These are phyloP conservation scores for Bungarus multicinctus DNA, from an alignment of 2,113 vertebrate genomes.

Conservation along the genomic window DNA sequence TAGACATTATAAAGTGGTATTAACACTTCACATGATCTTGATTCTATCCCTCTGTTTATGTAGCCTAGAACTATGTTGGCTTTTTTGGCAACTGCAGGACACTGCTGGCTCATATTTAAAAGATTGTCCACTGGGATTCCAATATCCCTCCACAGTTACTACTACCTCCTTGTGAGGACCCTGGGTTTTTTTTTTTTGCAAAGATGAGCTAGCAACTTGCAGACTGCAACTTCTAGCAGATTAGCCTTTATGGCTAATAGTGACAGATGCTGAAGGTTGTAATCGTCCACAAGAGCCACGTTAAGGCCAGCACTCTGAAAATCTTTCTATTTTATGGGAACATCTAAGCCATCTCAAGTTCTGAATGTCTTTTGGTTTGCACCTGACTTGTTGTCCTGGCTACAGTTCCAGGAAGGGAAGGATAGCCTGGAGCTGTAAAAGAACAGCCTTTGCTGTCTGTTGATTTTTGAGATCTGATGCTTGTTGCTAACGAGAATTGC, in stretches of 20 bases:
- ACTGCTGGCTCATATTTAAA: too few relatives aligned
- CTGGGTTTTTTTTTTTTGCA: background rate
- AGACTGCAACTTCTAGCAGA: background rate
- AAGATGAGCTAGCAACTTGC: background rate
- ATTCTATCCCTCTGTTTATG: too few relatives aligned
- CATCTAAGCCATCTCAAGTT: background rate
- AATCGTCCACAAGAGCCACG: background rate
- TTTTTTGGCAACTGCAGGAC: too few relatives aligned
- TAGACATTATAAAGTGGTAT: too few relatives aligned
- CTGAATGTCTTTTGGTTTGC: background rate
- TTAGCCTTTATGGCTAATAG: background rate
- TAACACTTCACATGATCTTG: too few relatives aligned
- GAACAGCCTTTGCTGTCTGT: background rate
- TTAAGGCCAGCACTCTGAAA: background rate
- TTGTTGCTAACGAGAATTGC: background rate
- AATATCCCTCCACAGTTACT: too few relatives aligned
- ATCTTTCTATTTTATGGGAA: background rate
- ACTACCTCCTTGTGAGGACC: background rate
- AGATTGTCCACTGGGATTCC: too few relatives aligned
- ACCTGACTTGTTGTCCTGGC: constrained; percentile 10
- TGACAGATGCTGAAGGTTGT: background rate
- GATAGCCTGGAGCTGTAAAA: background rate
- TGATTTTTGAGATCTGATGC: background rate
- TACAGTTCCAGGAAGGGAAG: background rate
- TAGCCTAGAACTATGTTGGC: too few relatives aligned